Percentiles rank a stretch among this genome's conserved stretches.
These are phyloP conservation scores for Biston stratarius DNA, from an alignment of 2,888 invertebrate genomes.

Conservation along the genomic window DNA sequence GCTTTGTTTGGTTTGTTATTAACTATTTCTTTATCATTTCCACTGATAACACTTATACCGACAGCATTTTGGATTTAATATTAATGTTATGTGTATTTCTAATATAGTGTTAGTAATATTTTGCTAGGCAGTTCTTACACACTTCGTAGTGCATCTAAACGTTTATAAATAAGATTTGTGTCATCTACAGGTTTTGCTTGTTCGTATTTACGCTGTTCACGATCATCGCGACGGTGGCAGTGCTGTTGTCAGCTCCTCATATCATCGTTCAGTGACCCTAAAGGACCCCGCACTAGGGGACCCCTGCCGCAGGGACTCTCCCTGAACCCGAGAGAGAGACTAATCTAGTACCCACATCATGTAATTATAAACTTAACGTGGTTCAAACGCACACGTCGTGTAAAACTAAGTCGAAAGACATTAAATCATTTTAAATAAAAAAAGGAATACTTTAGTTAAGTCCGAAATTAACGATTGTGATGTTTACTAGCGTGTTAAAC, in stretches of 20 bases:
- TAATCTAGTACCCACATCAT: slow-evolving; percentile 54
- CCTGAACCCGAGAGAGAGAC: slow-evolving; percentile 74
- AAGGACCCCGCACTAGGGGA: slow-evolving; percentile 44
- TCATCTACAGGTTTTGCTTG: slow-evolving; percentile 92
- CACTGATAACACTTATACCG: too few relatives aligned
- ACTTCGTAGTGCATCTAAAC: not conserved
- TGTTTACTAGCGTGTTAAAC: slow-evolving; percentile 71
- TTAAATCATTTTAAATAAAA: slow-evolving; percentile 66
- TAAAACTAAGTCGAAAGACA: slow-evolving; percentile 72
- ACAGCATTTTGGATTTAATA: too few relatives aligned
- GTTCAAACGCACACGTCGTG: slow-evolving; percentile 81
- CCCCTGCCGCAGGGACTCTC: slow-evolving; percentile 32
- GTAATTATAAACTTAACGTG: slow-evolving; percentile 61
- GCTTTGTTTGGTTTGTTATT: not conserved
- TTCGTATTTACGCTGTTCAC: slow-evolving; percentile 98
- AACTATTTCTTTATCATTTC: not conserved
- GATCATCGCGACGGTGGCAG: slow-evolving; percentile 96
- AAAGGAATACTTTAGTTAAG: slow-evolving; percentile 67
- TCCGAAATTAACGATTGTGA: slow-evolving; percentile 81
- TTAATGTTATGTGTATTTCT: too few relatives aligned
- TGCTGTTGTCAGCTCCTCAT: slow-evolving; percentile 96
- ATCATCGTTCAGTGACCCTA: slow-evolving; percentile 94
- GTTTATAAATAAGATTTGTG: slow-evolving; percentile 31
- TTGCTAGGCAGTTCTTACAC: too few relatives aligned
- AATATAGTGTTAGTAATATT: too few relatives aligned